phyloP scores from a whole-genome alignment of 1,140 invertebrate genomes.

The Anastrepha ludens region DNA sequence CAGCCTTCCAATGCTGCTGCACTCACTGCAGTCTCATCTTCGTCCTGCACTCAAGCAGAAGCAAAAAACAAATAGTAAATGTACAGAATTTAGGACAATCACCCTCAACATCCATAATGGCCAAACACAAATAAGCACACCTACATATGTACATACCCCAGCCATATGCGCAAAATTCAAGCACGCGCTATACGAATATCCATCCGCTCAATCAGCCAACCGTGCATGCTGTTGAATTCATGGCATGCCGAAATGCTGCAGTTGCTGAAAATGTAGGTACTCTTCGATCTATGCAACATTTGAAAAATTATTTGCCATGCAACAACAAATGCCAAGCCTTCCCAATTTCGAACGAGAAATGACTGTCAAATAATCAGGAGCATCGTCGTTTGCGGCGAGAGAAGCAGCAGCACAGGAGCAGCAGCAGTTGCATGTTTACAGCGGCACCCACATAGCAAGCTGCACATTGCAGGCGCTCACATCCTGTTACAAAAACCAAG shows the following conservation, averaged over 20 bases:
- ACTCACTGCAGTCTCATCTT: background rate
- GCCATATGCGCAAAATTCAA: constrained; percentile 32
- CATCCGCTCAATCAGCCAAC: constrained; percentile 19
- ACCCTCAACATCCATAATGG: constrained; percentile 6
- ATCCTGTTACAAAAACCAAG: background rate
- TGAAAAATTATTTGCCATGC: background rate
- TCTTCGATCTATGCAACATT: background rate
- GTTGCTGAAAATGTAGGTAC: background rate
- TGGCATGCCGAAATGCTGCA: background rate
- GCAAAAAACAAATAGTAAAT: background rate
- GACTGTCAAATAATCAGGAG: background rate
- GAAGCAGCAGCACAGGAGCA: background rate
- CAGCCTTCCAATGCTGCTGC: background rate
- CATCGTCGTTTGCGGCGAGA: background rate
- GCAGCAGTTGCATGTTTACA: constrained; percentile 1
- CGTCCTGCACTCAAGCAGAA: background rate
- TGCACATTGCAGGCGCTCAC: background rate
- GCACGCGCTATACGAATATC: background rate
- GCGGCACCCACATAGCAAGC: background rate
- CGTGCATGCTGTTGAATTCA: constrained; percentile 7
- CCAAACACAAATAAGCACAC: background rate
- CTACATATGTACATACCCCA: background rate
- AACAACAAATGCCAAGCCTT: background rate
- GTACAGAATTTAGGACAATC: background rate
- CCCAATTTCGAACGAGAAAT: background rate